Conservation (phyloP, 2,888 invertebrate species). For the Pristionchus mayeri region DNA sequence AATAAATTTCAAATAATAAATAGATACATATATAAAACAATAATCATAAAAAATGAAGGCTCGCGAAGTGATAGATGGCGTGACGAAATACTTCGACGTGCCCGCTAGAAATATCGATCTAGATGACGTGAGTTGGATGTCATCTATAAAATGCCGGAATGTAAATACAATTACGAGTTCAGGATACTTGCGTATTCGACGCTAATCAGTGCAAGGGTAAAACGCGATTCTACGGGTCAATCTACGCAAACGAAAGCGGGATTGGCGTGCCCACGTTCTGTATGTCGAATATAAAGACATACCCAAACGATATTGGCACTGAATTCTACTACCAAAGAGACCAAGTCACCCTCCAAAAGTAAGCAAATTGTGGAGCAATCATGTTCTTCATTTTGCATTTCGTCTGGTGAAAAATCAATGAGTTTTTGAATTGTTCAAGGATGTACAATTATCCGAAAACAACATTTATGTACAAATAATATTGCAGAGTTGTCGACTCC, state of each 20-base stretch:
- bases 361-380: no score
- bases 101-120: background rate
- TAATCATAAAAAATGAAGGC: no score
- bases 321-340: background rate
- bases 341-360: background rate
- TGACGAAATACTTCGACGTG: no score
- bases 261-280: conserved; percentile 9
- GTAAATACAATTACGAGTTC: background rate
- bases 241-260: background rate
- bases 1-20: no score
- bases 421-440: background rate
- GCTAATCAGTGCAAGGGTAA: background rate
- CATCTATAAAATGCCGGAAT: background rate
- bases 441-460: background rate
- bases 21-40: no score
- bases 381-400: no score
- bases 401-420: background rate
- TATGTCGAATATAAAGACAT: conserved; percentile 7
- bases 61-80: no score
- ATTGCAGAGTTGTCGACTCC: background rate
- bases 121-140: background rate
- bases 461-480: no score
- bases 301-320: background rate
- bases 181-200: conserved; percentile 16
- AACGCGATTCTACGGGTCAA: background rate